Evolutionary conservation across 2,113 vertebrate species (phyloP).

Genomic region (Pterocles gutturalis): DNA sequence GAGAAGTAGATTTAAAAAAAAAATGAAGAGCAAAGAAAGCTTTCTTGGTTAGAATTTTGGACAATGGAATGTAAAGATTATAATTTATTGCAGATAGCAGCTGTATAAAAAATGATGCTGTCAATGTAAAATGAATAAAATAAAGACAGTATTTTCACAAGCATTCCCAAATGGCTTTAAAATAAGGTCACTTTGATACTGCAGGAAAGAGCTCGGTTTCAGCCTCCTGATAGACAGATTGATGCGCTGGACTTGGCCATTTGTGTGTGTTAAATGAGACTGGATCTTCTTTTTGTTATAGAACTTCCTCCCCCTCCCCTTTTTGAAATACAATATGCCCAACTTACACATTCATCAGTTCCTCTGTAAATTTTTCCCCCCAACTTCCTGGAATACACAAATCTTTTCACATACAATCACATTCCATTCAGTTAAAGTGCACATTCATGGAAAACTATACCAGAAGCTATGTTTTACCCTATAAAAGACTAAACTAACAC

Average conservation of each 20-base stretch:
- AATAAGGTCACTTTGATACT: neutral
- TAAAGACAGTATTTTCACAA: neutral
- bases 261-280: neutral
- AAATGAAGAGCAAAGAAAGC: neutral
- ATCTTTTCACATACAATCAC: neutral
- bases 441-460: neutral
- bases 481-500: neutral
- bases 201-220: neutral
- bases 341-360: neutral
- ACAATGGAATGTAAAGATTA: neutral
- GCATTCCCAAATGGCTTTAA: neutral
- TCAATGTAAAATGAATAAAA: constrained; percentile 5
- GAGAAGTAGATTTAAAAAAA: neutral
- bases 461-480: neutral
- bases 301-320: accelerated
- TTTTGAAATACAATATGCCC: neutral
- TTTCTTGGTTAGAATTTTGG: neutral
- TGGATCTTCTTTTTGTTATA: neutral
- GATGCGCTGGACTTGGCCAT: neutral
- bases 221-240: neutral
- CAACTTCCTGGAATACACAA: neutral
- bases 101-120: neutral
- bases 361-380: neutral
- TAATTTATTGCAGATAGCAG: neutral
- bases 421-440: neutral